phyloP scores from a whole-genome alignment of 2,888 invertebrate genomes.

The Drosophila acutilabella region DNA sequence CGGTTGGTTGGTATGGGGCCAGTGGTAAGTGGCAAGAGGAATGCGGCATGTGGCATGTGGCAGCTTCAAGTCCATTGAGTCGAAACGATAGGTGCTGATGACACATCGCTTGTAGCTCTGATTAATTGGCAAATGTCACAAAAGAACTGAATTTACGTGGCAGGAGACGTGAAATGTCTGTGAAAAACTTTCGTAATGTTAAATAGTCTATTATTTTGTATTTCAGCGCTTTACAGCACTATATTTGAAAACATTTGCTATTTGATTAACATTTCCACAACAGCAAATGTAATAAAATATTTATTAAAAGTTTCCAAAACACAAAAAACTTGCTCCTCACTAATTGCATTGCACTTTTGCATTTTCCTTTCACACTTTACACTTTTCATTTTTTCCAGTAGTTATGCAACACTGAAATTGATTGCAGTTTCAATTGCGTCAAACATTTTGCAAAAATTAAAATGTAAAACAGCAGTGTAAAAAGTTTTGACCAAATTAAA shows the following conservation, averaged over 20 bases:
- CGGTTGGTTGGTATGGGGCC: not conserved
- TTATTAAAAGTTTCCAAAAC: not conserved
- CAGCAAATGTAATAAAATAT: not conserved
- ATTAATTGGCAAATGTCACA: constrained; percentile 48
- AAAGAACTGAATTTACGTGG: constrained; percentile 8
- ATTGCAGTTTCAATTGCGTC: constrained; percentile 2
- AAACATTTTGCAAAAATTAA: not conserved
- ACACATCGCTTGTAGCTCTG: constrained; percentile 45
- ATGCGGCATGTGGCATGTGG: constrained; percentile 1
- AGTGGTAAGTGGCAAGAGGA: constrained; percentile 7
- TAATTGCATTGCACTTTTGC: not conserved
- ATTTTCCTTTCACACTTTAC: no score
- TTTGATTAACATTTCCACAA: not conserved
- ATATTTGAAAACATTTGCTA: not conserved
- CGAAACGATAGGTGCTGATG: constrained; percentile 41
- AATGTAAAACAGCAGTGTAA: not conserved
- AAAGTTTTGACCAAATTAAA: not conserved
- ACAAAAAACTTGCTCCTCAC: not conserved
- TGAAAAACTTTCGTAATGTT: not conserved
- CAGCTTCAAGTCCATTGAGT: constrained; percentile 32
- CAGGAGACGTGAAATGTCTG: constrained; percentile 3
- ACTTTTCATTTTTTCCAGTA: not conserved
- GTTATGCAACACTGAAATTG: not conserved
- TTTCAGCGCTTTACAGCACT: not conserved
- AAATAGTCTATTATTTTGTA: not conserved